Evolutionary conservation across 2,797 vertebrate genomes (phyloP).

Genomic region (Ambastaia sidthimunki): DNA sequence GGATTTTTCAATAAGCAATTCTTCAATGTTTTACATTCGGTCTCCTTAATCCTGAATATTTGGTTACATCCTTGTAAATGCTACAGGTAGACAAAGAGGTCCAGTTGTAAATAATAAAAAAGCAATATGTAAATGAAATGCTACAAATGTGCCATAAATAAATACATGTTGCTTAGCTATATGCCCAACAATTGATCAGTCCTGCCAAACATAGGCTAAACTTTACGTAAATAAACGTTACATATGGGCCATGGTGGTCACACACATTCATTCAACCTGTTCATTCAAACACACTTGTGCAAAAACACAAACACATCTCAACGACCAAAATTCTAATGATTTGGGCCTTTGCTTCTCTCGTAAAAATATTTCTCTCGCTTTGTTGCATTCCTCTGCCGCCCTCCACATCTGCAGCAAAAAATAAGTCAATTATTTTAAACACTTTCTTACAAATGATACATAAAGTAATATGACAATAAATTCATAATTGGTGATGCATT

Average conservation of each 20-base stretch:
- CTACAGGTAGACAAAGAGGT: constrained; percentile 12
- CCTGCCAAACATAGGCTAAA: neutral
- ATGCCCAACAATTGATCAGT: constrained; percentile 3
- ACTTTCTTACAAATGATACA: neutral
- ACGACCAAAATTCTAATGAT: constrained; percentile 1
- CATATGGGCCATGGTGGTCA: neutral
- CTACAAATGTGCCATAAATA: constrained; percentile 64
- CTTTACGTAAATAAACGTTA: constrained; percentile 14
- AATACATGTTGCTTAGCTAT: constrained; percentile 57
- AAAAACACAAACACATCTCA: constrained; percentile 24
- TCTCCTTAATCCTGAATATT: constrained; percentile 3
- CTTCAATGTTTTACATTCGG: neutral
- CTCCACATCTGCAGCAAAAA: constrained; percentile 4
- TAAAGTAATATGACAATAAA: neutral
- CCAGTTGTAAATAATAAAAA: constrained; percentile 23
- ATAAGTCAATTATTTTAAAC: neutral
- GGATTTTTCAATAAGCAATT: neutral
- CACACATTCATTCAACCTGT: neutral
- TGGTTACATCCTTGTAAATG: constrained; percentile 29
- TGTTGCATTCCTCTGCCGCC: constrained; percentile 4
- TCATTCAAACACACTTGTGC: constrained; percentile 18
- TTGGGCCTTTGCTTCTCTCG: constrained; percentile 35
- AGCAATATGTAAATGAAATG: constrained; percentile 30
- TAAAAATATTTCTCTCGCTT: constrained; percentile 32
- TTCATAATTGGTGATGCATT: constrained; percentile 24